These are phyloP conservation scores for Caenorhabditis virilis DNA, from an alignment of 2,888 invertebrate genomes.

Conservation along the genomic window DNA sequence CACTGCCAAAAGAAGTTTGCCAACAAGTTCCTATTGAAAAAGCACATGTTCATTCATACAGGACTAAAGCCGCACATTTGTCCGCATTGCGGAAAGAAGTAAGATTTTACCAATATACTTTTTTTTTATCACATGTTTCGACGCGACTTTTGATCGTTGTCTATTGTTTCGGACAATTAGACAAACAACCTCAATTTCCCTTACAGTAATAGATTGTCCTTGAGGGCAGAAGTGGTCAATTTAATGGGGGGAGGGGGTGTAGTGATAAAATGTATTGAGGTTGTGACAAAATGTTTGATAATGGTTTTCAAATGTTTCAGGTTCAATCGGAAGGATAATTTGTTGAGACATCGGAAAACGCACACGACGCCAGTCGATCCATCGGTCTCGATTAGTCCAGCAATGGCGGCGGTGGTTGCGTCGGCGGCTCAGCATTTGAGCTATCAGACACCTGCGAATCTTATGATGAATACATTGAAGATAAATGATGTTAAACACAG, in stretches of 20 bases:
- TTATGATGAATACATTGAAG: no score
- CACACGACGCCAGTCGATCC: no score
- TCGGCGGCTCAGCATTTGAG: no score
- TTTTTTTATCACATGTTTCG: no score
- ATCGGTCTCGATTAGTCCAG: no score
- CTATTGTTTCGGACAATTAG: no score
- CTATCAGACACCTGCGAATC: no score
- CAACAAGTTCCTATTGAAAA: slow-evolving; percentile 68
- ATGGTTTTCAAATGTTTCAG: slow-evolving; percentile 55
- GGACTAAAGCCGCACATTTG: slow-evolving; percentile 68
- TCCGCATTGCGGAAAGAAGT: slow-evolving; percentile 66
- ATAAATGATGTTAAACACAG: slow-evolving; percentile 1
- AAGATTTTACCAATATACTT: slow-evolving; percentile 8
- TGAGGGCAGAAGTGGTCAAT: slow-evolving; percentile 3
- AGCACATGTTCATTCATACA: slow-evolving; percentile 69
- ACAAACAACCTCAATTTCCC: no score
- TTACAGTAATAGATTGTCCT: neutral
- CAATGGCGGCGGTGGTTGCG: no score
- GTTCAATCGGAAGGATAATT: slow-evolving; percentile 68
- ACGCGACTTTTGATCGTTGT: no score
- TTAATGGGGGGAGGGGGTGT: slow-evolving; percentile 4
- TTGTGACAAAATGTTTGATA: no score
- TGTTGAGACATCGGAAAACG: slow-evolving; percentile 68
- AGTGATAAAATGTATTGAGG: no score
- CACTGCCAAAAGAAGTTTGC: slow-evolving; percentile 67